Percentiles rank a stretch among this genome's conserved stretches.
These are phyloP conservation scores for Eretmocerus hayati DNA, from an alignment of 2,888 invertebrate genomes.

Conservation along the genomic window DNA sequence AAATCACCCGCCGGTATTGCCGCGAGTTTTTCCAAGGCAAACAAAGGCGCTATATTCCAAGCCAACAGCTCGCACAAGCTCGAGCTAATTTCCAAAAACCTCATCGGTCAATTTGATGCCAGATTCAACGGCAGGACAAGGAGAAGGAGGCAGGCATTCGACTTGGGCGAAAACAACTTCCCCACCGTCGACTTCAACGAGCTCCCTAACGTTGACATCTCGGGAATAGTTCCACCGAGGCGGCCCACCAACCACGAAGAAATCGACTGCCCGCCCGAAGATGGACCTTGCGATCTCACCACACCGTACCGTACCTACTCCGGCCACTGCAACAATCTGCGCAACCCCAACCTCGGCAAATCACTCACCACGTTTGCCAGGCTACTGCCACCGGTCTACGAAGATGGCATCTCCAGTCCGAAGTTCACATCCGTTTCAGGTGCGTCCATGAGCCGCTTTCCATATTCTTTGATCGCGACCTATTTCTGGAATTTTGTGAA, in stretches of 20 bases:
- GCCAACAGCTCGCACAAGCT: slow-evolving; percentile 82
- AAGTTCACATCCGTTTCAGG: slow-evolving; percentile 61
- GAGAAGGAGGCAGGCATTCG: slow-evolving; percentile 67
- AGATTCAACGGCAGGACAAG: slow-evolving; percentile 64
- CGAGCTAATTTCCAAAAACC: slow-evolving; percentile 81
- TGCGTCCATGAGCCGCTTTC: background rate
- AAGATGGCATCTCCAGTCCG: slow-evolving; percentile 81
- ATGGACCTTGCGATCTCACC: slow-evolving; percentile 63
- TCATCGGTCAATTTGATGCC: too few species aligned
- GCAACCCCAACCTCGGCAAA: slow-evolving; percentile 75
- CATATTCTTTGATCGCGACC: too few species aligned
- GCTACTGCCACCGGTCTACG: slow-evolving; percentile 77
- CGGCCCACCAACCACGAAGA: slow-evolving; percentile 57
- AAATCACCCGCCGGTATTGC: slow-evolving; percentile 81
- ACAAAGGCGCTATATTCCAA: slow-evolving; percentile 70
- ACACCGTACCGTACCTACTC: slow-evolving; percentile 67
- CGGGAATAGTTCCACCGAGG: slow-evolving; percentile 60
- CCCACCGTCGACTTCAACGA: slow-evolving; percentile 65
- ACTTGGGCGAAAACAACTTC: slow-evolving; percentile 51
- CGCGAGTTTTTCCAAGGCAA: slow-evolving; percentile 86
- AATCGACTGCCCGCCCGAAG: slow-evolving; percentile 65
- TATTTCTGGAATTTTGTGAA: background rate
- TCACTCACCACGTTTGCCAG: slow-evolving; percentile 80
- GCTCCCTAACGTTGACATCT: slow-evolving; percentile 72
- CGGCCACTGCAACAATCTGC: slow-evolving; percentile 82